A percentile compares a stretch with the other conserved stretches of the same genome.
These are phyloP conservation scores for Phorcus lineatus DNA, from an alignment of 2,888 invertebrate genomes.

Conservation along the genomic window DNA sequence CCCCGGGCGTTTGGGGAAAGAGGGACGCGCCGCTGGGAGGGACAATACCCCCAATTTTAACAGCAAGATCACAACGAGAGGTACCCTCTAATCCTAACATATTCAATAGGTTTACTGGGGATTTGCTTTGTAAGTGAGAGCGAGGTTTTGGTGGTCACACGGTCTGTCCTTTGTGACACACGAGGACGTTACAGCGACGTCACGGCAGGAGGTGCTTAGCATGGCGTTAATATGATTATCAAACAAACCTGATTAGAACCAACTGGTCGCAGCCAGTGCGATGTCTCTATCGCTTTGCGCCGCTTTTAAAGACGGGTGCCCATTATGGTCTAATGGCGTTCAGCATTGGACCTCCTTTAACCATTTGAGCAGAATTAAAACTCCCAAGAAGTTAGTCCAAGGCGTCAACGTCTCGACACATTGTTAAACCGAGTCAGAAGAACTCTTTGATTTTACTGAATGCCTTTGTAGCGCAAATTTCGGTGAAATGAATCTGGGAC, in stretches of 20 bases:
- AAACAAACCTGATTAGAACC: background rate
- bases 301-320: too few species aligned
- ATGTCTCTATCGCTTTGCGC: too few species aligned
- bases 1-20: background rate
- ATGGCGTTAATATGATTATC: background rate
- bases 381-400: too few species aligned
- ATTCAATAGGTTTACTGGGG: background rate
- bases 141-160: background rate
- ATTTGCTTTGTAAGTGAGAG: background rate
- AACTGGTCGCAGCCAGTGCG: background rate
- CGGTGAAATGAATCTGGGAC: too few species aligned
- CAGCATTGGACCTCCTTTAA: too few species aligned
- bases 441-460: too few species aligned
- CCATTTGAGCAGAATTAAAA: too few species aligned
- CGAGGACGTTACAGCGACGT: background rate
- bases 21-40: background rate
- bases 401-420: too few species aligned
- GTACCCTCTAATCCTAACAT: background rate
- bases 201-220: background rate
- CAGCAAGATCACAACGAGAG: background rate
- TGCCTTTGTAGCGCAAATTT: too few species aligned
- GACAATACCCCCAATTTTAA: background rate
- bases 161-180: background rate
- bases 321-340: too few species aligned
- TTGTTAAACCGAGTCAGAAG: too few species aligned